phyloP scores from a whole-genome alignment of 2,113 vertebrate genomes.

The Hippoglossus stenolepis region DNA sequence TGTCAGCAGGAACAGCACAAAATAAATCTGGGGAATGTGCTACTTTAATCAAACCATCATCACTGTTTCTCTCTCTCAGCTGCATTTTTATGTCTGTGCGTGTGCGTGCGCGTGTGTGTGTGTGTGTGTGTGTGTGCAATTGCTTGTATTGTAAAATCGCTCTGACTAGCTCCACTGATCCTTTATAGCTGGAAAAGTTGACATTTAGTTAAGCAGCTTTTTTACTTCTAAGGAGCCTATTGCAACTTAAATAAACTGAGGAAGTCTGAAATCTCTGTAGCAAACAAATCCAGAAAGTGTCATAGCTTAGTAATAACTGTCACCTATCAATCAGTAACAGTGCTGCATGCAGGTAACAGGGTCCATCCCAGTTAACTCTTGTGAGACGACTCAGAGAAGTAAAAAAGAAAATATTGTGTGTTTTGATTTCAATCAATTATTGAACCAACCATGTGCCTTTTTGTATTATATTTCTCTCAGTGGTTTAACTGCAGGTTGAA shows the following conservation, averaged over 20 bases:
- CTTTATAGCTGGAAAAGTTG: no score
- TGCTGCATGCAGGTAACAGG: neutral
- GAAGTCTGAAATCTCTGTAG: neutral
- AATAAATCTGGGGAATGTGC: conserved; percentile 65
- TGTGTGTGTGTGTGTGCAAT: neutral
- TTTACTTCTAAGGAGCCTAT: no score
- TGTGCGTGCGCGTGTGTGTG: no score
- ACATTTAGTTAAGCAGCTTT: no score
- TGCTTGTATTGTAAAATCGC: neutral
- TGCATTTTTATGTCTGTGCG: neutral
- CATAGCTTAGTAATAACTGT: neutral
- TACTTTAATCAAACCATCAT: conserved; percentile 73
- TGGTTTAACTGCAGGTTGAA: neutral
- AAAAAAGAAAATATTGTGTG: no score
- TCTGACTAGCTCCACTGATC: no score
- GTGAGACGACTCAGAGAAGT: no score
- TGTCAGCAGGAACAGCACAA: conserved; percentile 62
- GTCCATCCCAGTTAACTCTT: neutral
- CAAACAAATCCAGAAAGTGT: neutral
- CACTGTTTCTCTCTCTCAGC: conserved; percentile 25
- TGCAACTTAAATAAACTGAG: no score
- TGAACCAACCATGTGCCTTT: neutral
- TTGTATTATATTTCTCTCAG: neutral
- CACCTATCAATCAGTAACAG: neutral
- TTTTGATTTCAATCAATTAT: neutral